Conservation (phyloP, 2,797 vertebrate genomes). For the Synanceia verrucosa region DNA sequence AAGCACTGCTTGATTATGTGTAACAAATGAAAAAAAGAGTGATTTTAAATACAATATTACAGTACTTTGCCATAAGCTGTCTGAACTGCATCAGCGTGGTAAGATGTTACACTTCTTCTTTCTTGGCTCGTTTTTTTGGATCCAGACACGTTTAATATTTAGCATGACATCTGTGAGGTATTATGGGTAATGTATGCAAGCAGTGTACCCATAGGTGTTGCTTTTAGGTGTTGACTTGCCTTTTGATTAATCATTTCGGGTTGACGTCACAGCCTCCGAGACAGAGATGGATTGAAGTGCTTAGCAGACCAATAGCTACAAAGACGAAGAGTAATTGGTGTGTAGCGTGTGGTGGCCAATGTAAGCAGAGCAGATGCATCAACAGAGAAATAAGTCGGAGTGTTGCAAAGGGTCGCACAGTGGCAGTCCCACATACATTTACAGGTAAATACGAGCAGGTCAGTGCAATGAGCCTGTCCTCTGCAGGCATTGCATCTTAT, state of each 20-base stretch:
- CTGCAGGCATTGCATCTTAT: conserved; percentile 56
- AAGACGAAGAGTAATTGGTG: conserved; percentile 85
- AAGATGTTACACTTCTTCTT: conserved; percentile 20
- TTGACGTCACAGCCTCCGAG: conserved; percentile 74
- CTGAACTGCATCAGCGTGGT: conserved; percentile 30
- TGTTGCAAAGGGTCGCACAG: conserved; percentile 68
- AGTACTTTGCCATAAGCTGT: conserved; percentile 41
- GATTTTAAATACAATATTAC: conserved; percentile 50
- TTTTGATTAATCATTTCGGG: conserved; percentile 73
- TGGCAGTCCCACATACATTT: conserved; percentile 67
- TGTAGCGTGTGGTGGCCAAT: conserved; percentile 75
- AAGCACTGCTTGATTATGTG: conserved; percentile 33
- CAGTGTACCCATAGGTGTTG: conserved; percentile 55
- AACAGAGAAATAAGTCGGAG: conserved; percentile 70
- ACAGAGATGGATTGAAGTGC: conserved; percentile 85
- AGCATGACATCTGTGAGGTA: conserved; percentile 49
- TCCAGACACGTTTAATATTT: conserved; percentile 6
- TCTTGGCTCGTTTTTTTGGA: conserved; percentile 11
- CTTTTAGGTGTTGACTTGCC: conserved; percentile 60
- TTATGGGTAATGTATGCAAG: conserved; percentile 57
- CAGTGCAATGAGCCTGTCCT: conserved; percentile 55
- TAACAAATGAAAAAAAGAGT: conserved; percentile 35
- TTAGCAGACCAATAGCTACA: conserved; percentile 81
- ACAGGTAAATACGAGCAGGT: conserved; percentile 72
- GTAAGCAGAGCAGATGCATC: conserved; percentile 82